Conservation (phyloP, 2,888 invertebrate genomes). For the Cetonia aurata region DNA sequence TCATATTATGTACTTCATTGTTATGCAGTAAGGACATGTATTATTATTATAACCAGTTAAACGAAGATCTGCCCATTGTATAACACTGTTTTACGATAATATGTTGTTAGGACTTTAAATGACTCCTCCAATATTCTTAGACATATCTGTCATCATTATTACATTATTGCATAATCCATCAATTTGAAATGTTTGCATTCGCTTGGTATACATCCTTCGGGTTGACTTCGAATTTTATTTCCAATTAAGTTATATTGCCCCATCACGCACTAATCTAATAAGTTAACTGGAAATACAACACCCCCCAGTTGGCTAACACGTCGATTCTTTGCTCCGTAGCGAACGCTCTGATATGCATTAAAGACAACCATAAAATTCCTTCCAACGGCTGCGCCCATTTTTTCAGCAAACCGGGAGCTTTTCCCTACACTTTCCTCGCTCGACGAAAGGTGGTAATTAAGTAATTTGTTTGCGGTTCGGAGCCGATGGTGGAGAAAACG, state of each 20-base stretch:
- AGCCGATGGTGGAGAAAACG: background rate
- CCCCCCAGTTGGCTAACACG: background rate
- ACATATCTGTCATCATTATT: no score
- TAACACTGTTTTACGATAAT: no score
- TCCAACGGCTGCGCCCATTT: conserved; percentile 31
- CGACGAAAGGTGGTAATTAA: conserved; percentile 29
- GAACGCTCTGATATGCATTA: conserved; percentile 13
- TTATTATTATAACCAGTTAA: no score
- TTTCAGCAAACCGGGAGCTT: conserved; percentile 28
- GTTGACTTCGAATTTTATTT: background rate
- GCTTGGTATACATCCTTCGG: background rate
- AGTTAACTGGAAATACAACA: conserved; percentile 13
- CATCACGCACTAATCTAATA: background rate
- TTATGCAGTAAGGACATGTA: no score
- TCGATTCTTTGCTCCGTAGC: conserved; percentile 1
- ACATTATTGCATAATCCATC: no score
- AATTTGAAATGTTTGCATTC: no score
- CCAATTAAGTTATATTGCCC: conserved; percentile 7
- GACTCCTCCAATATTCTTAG: no score
- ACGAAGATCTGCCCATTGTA: no score
- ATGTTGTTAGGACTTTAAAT: no score
- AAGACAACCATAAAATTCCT: conserved; percentile 16
- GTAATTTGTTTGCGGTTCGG: conserved; percentile 32
- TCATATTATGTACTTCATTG: no score
- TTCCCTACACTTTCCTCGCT: conserved; percentile 16